These are phyloP conservation scores for Dryomyza anilis DNA, from an alignment of 2,888 invertebrate species.

Conservation along the genomic window DNA sequence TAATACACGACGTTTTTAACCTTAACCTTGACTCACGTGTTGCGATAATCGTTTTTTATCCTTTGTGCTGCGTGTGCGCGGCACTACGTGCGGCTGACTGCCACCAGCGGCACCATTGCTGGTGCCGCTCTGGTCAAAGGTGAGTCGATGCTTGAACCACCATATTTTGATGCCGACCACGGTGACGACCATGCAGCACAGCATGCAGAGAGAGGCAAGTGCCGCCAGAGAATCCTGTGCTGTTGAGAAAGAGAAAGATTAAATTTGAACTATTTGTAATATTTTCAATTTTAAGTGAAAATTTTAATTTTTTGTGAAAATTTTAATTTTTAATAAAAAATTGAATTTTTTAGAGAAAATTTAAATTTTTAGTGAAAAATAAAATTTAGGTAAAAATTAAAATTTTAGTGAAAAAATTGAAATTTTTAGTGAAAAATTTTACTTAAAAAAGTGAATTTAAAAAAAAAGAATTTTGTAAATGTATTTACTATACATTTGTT, in stretches of 20 bases:
- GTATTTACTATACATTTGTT: slow-evolving; percentile 25
- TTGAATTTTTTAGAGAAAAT: too few species aligned
- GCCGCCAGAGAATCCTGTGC: slow-evolving; percentile 6
- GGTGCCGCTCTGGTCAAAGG: slow-evolving; percentile 44
- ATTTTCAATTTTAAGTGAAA: too few species aligned
- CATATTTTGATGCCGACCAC: slow-evolving; percentile 62
- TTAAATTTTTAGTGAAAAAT: too few species aligned
- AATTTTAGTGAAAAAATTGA: too few species aligned
- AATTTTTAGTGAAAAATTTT: background rate
- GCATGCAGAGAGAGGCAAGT: slow-evolving; percentile 31
- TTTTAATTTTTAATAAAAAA: too few species aligned
- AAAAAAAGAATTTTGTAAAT: background rate
- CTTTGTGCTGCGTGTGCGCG: slow-evolving; percentile 32
- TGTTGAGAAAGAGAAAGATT: background rate
- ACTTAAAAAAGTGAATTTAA: background rate
- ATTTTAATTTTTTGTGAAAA: too few species aligned
- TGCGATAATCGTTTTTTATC: slow-evolving; percentile 38
- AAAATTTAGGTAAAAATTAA: too few species aligned
- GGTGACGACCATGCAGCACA: slow-evolving; percentile 49
- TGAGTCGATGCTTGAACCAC: slow-evolving; percentile 62
- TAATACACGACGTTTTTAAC: background rate
- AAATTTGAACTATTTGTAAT: too few species aligned
- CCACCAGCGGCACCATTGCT: slow-evolving; percentile 36
- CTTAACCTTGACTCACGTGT: slow-evolving; percentile 35
- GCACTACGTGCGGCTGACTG: slow-evolving; percentile 29